These are phyloP conservation scores for Metallyticus violacea DNA, from an alignment of 2,888 invertebrate genomes.

Conservation along the genomic window DNA sequence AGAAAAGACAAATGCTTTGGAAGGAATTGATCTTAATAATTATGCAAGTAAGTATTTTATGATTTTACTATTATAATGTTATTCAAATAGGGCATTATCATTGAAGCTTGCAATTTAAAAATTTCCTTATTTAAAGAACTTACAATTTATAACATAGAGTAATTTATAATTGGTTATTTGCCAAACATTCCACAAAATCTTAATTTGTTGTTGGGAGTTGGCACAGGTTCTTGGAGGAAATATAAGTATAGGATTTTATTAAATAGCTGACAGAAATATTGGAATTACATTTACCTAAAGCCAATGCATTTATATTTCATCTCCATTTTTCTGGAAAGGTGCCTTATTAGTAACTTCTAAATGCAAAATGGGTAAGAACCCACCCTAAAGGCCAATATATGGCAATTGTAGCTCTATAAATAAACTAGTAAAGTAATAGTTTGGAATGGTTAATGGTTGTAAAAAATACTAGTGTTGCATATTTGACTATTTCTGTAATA, in stretches of 20 bases:
- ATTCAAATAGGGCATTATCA: neutral
- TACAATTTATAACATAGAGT: neutral
- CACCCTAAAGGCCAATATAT: too few species aligned
- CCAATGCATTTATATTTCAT: too few species aligned
- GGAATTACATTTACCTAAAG: too few species aligned
- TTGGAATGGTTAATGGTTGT: too few species aligned
- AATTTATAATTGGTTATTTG: neutral
- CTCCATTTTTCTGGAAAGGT: too few species aligned
- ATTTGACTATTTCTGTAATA: too few species aligned
- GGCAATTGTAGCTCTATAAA: too few species aligned
- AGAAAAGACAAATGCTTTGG: slow-evolving; percentile 49
- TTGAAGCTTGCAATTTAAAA: too few species aligned
- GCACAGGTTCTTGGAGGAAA: neutral
- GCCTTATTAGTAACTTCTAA: neutral
- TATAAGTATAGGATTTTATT: neutral
- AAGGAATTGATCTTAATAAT: slow-evolving; percentile 55
- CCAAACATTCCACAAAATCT: neutral
- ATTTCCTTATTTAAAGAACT: too few species aligned
- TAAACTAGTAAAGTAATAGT: too few species aligned
- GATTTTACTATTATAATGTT: neutral
- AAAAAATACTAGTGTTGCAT: too few species aligned
- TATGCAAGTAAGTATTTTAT: slow-evolving; percentile 48
- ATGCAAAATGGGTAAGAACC: too few species aligned
- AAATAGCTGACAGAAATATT: neutral
- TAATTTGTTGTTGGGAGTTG: neutral